Percentiles rank a stretch among this genome's conserved stretches.
Conservation (phyloP, 2,888 invertebrate species). For the Cinara cedri region DNA sequence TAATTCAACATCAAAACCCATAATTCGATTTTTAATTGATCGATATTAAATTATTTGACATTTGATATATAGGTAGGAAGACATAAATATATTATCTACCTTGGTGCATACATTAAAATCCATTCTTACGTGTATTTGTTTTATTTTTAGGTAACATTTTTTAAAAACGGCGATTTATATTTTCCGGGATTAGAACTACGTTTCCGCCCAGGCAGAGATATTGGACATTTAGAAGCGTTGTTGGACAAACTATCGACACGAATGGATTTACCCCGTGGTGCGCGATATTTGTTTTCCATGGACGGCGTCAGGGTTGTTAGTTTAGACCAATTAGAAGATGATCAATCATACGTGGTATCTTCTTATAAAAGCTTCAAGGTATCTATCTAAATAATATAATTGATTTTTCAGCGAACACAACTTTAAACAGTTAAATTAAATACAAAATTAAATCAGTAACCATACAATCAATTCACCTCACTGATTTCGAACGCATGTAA, state of each 20-base stretch:
- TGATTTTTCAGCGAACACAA: too few species aligned
- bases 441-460: too few species aligned
- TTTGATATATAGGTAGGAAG: too few species aligned
- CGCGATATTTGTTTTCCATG: slow-evolving; percentile 89
- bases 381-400: slow-evolving; percentile 62
- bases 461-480: too few species aligned
- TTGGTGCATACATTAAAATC: too few species aligned
- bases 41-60: too few species aligned
- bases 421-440: too few species aligned
- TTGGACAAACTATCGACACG: slow-evolving; percentile 85
- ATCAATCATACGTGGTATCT: slow-evolving; percentile 91
- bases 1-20: too few species aligned
- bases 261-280: slow-evolving; percentile 85
- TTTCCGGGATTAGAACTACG: slow-evolving; percentile 87
- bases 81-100: too few species aligned
- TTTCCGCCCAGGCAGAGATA: slow-evolving; percentile 86
- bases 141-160: slow-evolving; percentile 77
- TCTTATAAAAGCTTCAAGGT: slow-evolving; percentile 92
- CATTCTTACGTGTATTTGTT: not conserved
- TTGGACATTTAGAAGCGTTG: slow-evolving; percentile 82
- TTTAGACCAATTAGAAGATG: slow-evolving; percentile 85
- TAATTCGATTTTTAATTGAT: too few species aligned
- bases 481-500: too few species aligned
- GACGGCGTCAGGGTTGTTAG: slow-evolving; percentile 85
- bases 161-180: slow-evolving; percentile 91